Conservation (phyloP, 2,113 vertebrate genomes). For the Varanus salvator region DNA sequence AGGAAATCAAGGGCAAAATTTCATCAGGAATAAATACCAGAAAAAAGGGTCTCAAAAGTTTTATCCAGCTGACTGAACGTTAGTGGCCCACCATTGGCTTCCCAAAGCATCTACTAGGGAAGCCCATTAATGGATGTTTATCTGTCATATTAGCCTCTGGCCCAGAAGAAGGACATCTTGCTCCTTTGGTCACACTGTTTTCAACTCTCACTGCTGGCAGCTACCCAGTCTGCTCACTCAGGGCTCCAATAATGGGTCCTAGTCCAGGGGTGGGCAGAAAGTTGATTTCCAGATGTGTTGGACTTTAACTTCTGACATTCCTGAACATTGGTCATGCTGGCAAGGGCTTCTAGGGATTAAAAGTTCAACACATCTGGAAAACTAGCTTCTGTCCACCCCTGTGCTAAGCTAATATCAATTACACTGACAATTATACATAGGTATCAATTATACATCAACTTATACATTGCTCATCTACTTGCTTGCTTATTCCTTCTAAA, state of each 20-base stretch:
- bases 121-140: neutral
- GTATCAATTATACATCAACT: neutral
- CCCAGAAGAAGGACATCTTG: neutral
- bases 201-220: neutral
- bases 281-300: no score
- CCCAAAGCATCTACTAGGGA: neutral
- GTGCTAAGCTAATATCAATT: neutral
- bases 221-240: neutral
- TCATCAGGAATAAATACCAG: neutral
- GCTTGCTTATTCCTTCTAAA: neutral
- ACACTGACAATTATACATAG: neutral
- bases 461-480: neutral
- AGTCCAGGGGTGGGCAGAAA: neutral
- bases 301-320: no score
- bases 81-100: neutral
- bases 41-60: neutral
- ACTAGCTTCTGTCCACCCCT: no score
- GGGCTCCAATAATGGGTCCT: neutral
- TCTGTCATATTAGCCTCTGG: neutral
- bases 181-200: neutral
- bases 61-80: neutral
- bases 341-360: no score
- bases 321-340: no score
- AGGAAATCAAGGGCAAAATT: neutral
- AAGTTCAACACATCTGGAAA: no score